Percentiles rank a stretch among this genome's conserved stretches.
Evolutionary conservation across 2,113 vertebrate genomes (phyloP).

Genomic region (Archocentrus centrarchus): DNA sequence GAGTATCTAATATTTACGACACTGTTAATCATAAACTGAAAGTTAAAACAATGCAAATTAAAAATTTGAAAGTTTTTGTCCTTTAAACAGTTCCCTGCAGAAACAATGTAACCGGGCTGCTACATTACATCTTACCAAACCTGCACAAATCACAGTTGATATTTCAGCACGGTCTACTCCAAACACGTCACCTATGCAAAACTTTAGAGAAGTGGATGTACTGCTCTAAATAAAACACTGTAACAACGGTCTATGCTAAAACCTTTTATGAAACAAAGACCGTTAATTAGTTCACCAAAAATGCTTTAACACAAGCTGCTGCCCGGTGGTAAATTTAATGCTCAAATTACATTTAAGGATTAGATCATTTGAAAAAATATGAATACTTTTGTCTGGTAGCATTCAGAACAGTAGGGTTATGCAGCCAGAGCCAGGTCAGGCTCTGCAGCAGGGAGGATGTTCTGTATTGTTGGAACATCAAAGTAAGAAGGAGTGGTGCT

Average conservation of each 20-base stretch:
- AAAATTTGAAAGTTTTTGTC: background rate
- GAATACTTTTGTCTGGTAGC: background rate
- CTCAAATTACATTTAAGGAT: background rate
- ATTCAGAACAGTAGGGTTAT: background rate
- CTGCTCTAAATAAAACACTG: background rate
- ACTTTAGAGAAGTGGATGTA: too few species aligned
- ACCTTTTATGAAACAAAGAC: background rate
- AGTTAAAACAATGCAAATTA: background rate
- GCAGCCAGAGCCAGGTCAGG: background rate
- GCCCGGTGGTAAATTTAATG: background rate
- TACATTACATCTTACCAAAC: background rate
- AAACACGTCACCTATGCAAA: background rate
- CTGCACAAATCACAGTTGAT: background rate
- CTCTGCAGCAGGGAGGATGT: background rate
- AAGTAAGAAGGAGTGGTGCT: slow-evolving; percentile 13
- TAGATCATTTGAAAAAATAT: background rate
- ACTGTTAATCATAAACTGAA: background rate
- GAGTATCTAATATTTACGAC: background rate
- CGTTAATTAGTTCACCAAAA: too few species aligned
- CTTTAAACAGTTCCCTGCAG: too few species aligned
- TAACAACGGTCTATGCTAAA: background rate
- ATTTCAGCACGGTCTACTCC: background rate
- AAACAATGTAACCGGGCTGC: too few species aligned
- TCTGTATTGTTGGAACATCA: slow-evolving; percentile 37
- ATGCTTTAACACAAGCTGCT: background rate